Base-by-base conservation (phyloP, 2,113 vertebrate genomes). In the Elephantulus edwardii region DNA sequence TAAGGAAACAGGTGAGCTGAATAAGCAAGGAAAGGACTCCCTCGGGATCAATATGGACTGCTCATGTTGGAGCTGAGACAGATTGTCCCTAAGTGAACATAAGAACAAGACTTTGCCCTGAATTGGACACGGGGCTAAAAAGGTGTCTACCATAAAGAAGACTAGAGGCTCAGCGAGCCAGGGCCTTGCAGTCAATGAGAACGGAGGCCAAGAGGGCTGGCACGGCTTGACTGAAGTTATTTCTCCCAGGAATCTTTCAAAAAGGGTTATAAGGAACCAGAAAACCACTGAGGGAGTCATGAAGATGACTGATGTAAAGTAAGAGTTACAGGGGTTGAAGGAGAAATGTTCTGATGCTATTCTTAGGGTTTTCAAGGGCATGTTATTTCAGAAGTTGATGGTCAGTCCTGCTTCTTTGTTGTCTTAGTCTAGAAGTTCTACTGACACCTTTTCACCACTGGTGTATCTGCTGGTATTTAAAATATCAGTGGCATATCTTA, bases 161-260 rank as follows among this genome's bases (percentile, higher is more conserved):
- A 93, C 81, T 13, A 89, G 83, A 77, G 42, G 68, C 87, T 68
- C 0, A 40, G 42, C 19, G 48, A 38, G 30, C 40, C 48, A 66
- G 30, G 38, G 17, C 26, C 72, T 71, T 44, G 33, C 2, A 26
- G 7, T 77, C 83, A 38, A 66, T 14, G 33, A 26, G 50, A 91
- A 84, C 89, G 24, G 68, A 88, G 84, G 68, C 62, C 44, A 64
- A 56, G 68, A 78, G 84, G 44, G 70, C 11, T 54, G 42, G 35
- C 1, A 22, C 14, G n/a, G 58, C 40, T 48, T 81, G 52, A 54
- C 2, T 83, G 10, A 28, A 54, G 77, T 94, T 77, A 86, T 89
- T 93, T 93, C 35, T 90, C 68, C 82, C 87, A 40, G 48, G 76
- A 76, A n/a, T 66, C 71, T 90, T 89, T 92, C 20, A 19, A 78